These are phyloP conservation scores for Cryptocheilus praepositus DNA, from an alignment of 2,888 invertebrate genomes.

Conservation along the genomic window DNA sequence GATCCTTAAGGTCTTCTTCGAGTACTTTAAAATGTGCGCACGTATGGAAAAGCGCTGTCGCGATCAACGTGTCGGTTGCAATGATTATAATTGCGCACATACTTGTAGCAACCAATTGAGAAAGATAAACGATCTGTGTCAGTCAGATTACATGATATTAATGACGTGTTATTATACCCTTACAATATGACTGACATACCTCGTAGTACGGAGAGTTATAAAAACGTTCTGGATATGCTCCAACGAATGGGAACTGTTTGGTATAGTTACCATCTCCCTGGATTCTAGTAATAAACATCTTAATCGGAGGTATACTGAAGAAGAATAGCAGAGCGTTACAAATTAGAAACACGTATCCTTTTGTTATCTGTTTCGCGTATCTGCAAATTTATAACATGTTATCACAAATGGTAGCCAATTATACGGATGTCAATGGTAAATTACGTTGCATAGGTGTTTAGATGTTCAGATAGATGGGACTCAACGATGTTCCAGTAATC, in stretches of 20 bases:
- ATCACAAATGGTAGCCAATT: background rate
- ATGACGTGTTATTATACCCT: background rate
- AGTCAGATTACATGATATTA: conserved; percentile 4
- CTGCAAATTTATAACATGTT: conserved; percentile 35
- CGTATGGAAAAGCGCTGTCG: conserved; percentile 61
- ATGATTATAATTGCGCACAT: conserved; percentile 56
- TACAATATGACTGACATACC: conserved; percentile 36
- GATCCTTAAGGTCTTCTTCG: conserved; percentile 45
- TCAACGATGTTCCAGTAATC: conserved; percentile 57
- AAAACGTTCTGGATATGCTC: conserved; percentile 55
- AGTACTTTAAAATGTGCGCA: conserved; percentile 61
- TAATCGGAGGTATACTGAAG: conserved; percentile 52
- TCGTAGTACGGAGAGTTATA: conserved; percentile 58
- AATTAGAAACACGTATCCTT: conserved; percentile 57
- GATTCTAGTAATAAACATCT: conserved; percentile 27
- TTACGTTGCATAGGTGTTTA: conserved; percentile 46
- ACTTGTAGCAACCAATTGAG: conserved; percentile 59
- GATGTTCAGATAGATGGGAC: conserved; percentile 16
- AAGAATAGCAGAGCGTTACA: conserved; percentile 58
- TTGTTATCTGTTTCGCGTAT: conserved; percentile 54
- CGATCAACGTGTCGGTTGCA: conserved; percentile 60
- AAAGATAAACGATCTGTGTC: conserved; percentile 52
- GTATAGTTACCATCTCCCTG: conserved; percentile 21
- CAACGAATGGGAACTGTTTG: conserved; percentile 58
- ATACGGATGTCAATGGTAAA: background rate